Evolutionary conservation across 37 sponge, comb jelly and placozoan species (phyloP), one percentile per base, ranked within the genome.

Genomic region (Halichondria panicea): DNA sequence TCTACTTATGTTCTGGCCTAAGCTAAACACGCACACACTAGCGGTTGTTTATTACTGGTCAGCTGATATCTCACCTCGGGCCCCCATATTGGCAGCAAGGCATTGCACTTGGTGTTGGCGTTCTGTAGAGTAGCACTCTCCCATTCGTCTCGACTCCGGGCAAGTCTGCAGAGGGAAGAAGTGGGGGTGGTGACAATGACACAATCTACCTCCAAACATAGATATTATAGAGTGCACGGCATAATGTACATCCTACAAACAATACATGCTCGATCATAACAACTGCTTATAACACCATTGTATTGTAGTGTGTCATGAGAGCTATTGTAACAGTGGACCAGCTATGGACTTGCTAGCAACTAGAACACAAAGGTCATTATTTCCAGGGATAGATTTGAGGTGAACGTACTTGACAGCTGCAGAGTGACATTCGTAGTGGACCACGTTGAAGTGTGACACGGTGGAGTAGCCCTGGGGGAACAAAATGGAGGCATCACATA

Each of bases 1-100:
- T n/a, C n/a, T n/a, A n/a, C n/a, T n/a, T n/a, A n/a, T n/a, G n/a
- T n/a, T n/a, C n/a, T n/a, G n/a, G n/a, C n/a, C n/a, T n/a, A n/a
- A n/a, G n/a, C n/a, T n/a, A n/a, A n/a, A n/a, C n/a, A n/a, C n/a
- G n/a, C n/a, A n/a, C n/a, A n/a, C n/a, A n/a, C n/a, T n/a, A n/a
- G n/a, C n/a, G n/a, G n/a, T n/a, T n/a, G n/a, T n/a, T n/a, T n/a
- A n/a, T n/a, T n/a, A n/a, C n/a, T n/a, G n/a, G n/a, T n/a, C n/a
- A n/a, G n/a, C n/a, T n/a, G n/a, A n/a, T n/a, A n/a, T n/a, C n/a
- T 72, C 48, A 94, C 88, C 45, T 91, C 79, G 21, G 93, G 93
- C 37, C 97, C 97, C 97, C 97, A 96, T n/a, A 96, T 63, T 12
- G 97, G 97, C 63, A 96, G 39, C 13, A 96, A 70, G n/a, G 87